phyloP scores from a whole-genome alignment of 2,797 vertebrate species.

The Myiothlypis chrysogaster region DNA sequence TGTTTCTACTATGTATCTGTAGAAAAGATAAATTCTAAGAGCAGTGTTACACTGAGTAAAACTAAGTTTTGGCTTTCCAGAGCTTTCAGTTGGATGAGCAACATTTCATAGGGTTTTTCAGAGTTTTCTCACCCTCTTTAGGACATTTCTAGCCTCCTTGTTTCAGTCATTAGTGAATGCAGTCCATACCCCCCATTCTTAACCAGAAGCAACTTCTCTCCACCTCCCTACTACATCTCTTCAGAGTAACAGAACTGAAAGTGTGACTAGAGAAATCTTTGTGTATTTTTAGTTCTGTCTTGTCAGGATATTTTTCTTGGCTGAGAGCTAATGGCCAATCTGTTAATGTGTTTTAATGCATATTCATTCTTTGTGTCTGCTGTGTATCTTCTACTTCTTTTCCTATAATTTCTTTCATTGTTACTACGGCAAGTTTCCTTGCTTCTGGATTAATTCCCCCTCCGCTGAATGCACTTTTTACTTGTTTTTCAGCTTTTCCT shows the following conservation, averaged over 20 bases:
- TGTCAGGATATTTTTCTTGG: conserved; percentile 21
- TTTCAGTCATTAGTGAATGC: not conserved
- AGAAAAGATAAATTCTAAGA: not conserved
- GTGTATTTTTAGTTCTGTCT: conserved; percentile 42
- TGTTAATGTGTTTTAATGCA: conserved; percentile 9
- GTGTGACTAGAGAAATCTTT: not conserved
- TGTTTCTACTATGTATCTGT: not conserved
- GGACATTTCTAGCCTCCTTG: not conserved
- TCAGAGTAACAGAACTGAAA: conserved; percentile 1
- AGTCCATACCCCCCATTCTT: not conserved
- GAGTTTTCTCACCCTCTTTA: not conserved
- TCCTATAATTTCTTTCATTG: not conserved
- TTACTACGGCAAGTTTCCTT: not conserved
- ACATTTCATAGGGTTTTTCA: not conserved
- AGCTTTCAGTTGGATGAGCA: not conserved
- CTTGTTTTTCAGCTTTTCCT: not conserved
- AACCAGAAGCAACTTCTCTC: not conserved
- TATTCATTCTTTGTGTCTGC: not conserved
- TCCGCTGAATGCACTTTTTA: not conserved
- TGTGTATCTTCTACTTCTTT: not conserved
- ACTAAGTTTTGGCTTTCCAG: not conserved
- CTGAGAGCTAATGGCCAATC: not conserved
- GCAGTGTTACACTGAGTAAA: not conserved
- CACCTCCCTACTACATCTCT: not conserved
- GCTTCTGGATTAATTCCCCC: not conserved